Base-by-base conservation (phyloP, 2,113 vertebrate species). In the Oreochromis tanganicae region DNA sequence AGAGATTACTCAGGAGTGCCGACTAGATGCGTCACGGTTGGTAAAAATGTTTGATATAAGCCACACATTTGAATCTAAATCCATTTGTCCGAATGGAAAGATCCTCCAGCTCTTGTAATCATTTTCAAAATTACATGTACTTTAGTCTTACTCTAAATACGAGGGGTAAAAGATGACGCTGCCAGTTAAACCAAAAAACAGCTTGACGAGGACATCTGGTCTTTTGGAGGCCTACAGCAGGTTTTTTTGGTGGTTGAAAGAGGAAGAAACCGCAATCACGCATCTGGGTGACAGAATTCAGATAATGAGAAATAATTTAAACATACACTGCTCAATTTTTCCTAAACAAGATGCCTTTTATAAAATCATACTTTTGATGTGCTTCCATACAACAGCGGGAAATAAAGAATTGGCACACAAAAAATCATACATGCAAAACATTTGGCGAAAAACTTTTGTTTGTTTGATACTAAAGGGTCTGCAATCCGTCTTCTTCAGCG, bases 71-170 rank as follows among this genome's bases (percentile, higher is more conserved):
- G 27, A 50, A 78, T 78, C 27, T 50, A 50, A 41, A 71, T 32
- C 21, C 54, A 52, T 29, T 56, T 78, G 71, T 16, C 13, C 2
- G 4, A 50, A 38, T 41, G 17, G 13, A 17, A 38, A 32, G 7
- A 56, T 36, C 27, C 2, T 61, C 3, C 2, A 38, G 8, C 36
- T 5, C 10, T n/a, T 78, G 43, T 5, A 13, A 79, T 57, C 11
- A 82, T 46, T 71, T 43, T 63, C 17, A 83, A 48, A 32, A 41
- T 78, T 16, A 43, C 7, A 24, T 19, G 52, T 13, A 21, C 36
- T 57, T 21, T 21, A 13, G 50, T 50, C 97, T 97, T 89, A 98
- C 98, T 98, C 83, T 98, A 98, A 0, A 98, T 12, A 78, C 3
- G 1, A 50, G 24, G 10, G 27, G 17, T 52, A 78, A 52, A 78